These are phyloP conservation scores for Eulemur rufifrons DNA, from an alignment of 2,113 vertebrate genomes.

Conservation along the genomic window DNA sequence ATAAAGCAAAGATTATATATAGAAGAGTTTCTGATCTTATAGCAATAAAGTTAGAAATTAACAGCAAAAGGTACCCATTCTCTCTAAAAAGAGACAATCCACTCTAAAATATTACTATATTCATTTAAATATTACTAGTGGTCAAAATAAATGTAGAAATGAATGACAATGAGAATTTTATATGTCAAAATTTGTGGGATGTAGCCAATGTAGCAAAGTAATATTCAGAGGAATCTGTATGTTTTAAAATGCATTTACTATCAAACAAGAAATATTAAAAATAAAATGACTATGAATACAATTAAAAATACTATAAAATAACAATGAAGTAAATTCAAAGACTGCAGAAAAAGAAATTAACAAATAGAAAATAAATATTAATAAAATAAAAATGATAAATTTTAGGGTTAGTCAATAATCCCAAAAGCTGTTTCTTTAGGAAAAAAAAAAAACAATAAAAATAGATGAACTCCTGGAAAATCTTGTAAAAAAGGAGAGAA, in stretches of 20 bases:
- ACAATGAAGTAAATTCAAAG: background rate
- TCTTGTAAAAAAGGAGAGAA: background rate
- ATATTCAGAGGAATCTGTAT: background rate
- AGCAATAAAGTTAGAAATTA: background rate
- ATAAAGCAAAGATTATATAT: background rate
- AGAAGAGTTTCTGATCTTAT: background rate
- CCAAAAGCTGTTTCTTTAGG: background rate
- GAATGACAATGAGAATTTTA: background rate
- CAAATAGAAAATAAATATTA: background rate
- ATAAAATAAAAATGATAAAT: constrained; percentile 2
- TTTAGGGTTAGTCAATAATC: background rate
- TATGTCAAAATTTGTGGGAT: background rate
- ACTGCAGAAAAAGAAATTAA: background rate
- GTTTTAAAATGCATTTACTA: background rate
- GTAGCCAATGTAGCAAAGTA: background rate
- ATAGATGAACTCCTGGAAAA: background rate
- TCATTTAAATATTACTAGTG: background rate
- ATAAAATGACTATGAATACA: background rate
- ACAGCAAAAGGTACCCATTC: background rate
- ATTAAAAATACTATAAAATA: background rate
- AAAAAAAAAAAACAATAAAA: background rate
- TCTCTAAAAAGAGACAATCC: background rate
- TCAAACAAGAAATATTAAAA: background rate
- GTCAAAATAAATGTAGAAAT: background rate
- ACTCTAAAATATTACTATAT: background rate